Evolutionary conservation across 2,888 invertebrate species (phyloP).

Genomic region (Eilema sororculum): DNA sequence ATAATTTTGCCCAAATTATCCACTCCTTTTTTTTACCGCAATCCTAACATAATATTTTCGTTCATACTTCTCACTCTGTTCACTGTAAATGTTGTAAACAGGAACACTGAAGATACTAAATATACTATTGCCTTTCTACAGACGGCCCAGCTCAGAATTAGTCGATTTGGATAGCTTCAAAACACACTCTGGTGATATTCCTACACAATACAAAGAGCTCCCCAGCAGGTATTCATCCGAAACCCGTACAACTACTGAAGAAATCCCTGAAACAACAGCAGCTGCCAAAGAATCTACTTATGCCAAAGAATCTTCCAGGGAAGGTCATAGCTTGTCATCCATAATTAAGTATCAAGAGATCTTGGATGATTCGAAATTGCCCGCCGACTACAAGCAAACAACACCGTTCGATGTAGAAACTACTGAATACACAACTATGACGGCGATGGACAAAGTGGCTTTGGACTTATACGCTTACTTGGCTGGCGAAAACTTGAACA

Average conservation of each 20-base stretch:
- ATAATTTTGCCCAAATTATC: neutral
- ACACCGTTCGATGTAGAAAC: constrained; percentile 80
- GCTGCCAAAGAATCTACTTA: constrained; percentile 66
- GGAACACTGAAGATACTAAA: neutral
- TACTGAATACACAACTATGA: constrained; percentile 89
- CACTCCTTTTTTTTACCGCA: neutral
- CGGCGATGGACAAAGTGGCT: constrained; percentile 93
- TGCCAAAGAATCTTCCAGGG: constrained; percentile 71
- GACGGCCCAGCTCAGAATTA: constrained; percentile 92
- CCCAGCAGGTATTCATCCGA: constrained; percentile 81
- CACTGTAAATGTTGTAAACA: neutral
- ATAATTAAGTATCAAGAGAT: constrained; percentile 77
- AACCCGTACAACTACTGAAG: constrained; percentile 83
- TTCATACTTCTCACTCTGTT: neutral
- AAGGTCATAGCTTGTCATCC: constrained; percentile 78
- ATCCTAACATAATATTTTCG: neutral
- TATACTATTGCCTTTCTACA: constrained; percentile 60
- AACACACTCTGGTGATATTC: constrained; percentile 88
- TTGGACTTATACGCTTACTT: constrained; percentile 94
- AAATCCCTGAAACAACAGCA: constrained; percentile 81
- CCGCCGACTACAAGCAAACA: constrained; percentile 76
- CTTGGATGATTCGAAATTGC: constrained; percentile 77
- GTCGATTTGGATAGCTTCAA: constrained; percentile 94
- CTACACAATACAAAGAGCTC: constrained; percentile 84
- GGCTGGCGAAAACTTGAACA: constrained; percentile 88